Conservation (phyloP, 1,140 invertebrate species). For the Hycleus phaleratus region DNA sequence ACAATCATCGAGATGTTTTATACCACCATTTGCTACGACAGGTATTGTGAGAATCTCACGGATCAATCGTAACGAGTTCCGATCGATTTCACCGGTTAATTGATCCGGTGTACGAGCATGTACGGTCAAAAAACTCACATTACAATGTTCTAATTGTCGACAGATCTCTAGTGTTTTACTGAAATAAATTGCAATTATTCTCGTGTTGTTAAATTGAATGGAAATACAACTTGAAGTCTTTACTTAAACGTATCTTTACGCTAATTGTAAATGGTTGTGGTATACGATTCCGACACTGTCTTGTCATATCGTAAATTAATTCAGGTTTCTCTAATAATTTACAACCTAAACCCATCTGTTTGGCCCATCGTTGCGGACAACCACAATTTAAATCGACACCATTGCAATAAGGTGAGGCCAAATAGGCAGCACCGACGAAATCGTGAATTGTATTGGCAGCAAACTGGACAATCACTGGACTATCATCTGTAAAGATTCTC, state of each 20-base stretch:
- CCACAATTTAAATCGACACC: conserved; percentile 96
- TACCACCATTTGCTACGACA: conserved; percentile 86
- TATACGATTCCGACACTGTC: conserved; percentile 64
- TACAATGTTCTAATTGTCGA: conserved; percentile 71
- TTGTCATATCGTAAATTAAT: conserved; percentile 71
- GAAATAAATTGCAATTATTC: background rate
- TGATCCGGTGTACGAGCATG: conserved; percentile 84
- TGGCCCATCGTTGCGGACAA: conserved; percentile 93
- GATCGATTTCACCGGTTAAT: conserved; percentile 67
- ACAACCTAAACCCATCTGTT: conserved; percentile 83
- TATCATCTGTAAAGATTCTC: conserved; percentile 50
- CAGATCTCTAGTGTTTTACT: conserved; percentile 64
- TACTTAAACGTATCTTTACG: conserved; percentile 80
- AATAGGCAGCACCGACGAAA: conserved; percentile 75
- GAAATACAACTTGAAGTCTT: conserved; percentile 42
- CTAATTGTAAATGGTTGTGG: conserved; percentile 76
- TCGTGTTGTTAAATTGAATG: no score
- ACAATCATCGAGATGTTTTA: conserved; percentile 66
- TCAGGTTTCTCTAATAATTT: conserved; percentile 78
- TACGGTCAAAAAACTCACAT: conserved; percentile 79
- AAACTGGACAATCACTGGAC: conserved; percentile 89
- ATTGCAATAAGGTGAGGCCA: conserved; percentile 78
- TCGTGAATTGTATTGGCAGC: conserved; percentile 78
- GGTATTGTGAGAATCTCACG: conserved; percentile 67
- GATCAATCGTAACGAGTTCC: conserved; percentile 64